Percentiles rank a stretch among this genome's conserved stretches.
These are phyloP conservation scores for Microplitis demolitor DNA, from an alignment of 1,140 invertebrate species.

Conservation along the genomic window DNA sequence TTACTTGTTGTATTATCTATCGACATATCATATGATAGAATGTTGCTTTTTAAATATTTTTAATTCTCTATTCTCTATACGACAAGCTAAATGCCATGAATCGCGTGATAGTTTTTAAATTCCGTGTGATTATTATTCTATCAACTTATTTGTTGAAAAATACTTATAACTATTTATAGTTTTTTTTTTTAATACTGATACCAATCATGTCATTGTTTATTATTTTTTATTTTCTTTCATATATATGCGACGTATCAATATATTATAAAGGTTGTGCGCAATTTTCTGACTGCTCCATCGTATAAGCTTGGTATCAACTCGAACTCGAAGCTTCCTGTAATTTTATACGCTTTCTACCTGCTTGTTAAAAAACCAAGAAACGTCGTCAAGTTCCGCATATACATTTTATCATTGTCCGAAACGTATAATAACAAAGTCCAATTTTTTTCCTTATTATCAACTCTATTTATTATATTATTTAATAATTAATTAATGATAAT, in stretches of 20 bases:
- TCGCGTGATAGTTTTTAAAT: not conserved
- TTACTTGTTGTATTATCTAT: not conserved
- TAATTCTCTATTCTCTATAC: not conserved
- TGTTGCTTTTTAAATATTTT: not conserved
- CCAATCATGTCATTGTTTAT: not conserved
- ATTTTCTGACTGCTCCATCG: not conserved
- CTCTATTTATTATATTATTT: no score
- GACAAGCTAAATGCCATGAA: no score
- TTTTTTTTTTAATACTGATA: no score
- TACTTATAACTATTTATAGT: no score
- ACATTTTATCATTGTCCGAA: not conserved
- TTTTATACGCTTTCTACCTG: conserved; percentile 32
- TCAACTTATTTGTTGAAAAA: no score
- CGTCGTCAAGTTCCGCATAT: not conserved
- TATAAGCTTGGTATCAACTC: not conserved
- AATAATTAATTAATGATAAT: no score
- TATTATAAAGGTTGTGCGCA: not conserved
- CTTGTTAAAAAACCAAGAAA: conserved; percentile 12
- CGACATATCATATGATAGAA: not conserved
- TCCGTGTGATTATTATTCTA: no score
- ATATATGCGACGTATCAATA: not conserved
- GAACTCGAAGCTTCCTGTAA: conserved; percentile 25
- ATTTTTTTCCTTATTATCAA: not conserved
- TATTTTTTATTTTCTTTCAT: no score
- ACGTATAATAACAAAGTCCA: not conserved